Evolutionary conservation across 2,888 invertebrate species (phyloP).

Genomic region (Drosophila neonasuta): DNA sequence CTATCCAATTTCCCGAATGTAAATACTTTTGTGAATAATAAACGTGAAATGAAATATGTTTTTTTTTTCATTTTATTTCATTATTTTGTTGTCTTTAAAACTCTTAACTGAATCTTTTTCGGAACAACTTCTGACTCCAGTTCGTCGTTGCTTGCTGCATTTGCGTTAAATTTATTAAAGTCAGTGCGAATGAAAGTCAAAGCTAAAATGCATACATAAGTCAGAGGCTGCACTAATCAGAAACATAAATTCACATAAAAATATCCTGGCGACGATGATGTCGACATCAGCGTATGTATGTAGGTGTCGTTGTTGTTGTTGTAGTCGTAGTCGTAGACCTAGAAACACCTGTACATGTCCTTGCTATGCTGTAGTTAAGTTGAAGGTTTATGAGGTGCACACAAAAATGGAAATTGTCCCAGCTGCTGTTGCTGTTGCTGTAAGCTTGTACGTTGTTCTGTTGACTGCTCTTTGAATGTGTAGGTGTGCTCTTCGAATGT

Average conservation of each 20-base stretch:
- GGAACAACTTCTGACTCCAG: slow-evolving; percentile 19
- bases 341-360: slow-evolving; percentile 70
- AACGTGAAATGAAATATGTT: neutral
- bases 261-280: slow-evolving; percentile 34
- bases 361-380: slow-evolving; percentile 60
- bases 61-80: neutral
- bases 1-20: too few relatives aligned
- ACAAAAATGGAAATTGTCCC: slow-evolving; percentile 76
- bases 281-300: neutral
- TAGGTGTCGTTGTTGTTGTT: neutral
- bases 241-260: slow-evolving; percentile 77
- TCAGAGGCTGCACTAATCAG: slow-evolving; percentile 73
- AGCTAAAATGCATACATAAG: slow-evolving; percentile 67
- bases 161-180: slow-evolving; percentile 62
- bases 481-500: neutral
- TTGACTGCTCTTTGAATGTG: slow-evolving; percentile 8
- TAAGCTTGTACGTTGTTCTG: slow-evolving; percentile 32
- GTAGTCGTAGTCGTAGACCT: slow-evolving; percentile 20
- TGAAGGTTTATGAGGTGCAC: slow-evolving; percentile 76
- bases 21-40: too few relatives aligned
- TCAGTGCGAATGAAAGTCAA: slow-evolving; percentile 51
- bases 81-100: neutral
- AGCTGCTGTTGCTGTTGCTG: slow-evolving; percentile 40
- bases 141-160: slow-evolving; percentile 11
- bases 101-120: neutral